A percentile compares a stretch with the other conserved stretches of the same genome.
Evolutionary conservation across 1,140 invertebrate species (phyloP).

Genomic region (Listronotus bonariensis): DNA sequence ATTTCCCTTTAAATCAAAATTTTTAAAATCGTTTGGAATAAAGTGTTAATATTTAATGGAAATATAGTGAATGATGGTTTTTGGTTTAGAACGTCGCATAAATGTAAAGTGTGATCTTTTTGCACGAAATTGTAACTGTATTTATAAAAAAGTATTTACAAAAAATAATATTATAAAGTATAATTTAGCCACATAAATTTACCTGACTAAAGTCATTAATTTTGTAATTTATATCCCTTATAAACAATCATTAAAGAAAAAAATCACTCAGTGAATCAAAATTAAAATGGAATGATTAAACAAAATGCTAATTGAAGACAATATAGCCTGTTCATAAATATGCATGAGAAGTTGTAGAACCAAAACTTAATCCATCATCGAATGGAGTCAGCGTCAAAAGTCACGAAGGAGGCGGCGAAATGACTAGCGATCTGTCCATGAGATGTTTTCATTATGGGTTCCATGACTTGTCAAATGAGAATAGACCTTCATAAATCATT

Average conservation of each 20-base stretch:
- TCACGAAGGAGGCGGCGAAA: constrained; percentile 55
- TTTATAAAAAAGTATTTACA: too few relatives aligned
- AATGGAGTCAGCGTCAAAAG: constrained; percentile 54
- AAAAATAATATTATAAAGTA: too few relatives aligned
- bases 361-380: constrained; percentile 51
- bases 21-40: too few relatives aligned
- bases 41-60: too few relatives aligned
- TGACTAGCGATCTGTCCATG: constrained; percentile 56
- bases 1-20: too few relatives aligned
- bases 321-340: constrained; percentile 48
- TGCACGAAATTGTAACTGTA: too few relatives aligned
- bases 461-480: constrained; percentile 54
- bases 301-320: constrained; percentile 54
- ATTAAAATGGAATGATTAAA: constrained; percentile 47
- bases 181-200: too few relatives aligned
- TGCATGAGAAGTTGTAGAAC: constrained; percentile 43
- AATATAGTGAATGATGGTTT: too few relatives aligned
- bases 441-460: constrained; percentile 57
- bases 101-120: too few relatives aligned
- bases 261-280: constrained; percentile 33
- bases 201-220: too few relatives aligned
- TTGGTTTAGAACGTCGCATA: too few relatives aligned
- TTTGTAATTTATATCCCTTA: too few relatives aligned
- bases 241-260: constrained; percentile 7
- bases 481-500: constrained; percentile 49